These are phyloP conservation scores for Leiothrix lutea DNA, from an alignment of 2,113 vertebrate genomes.

Conservation along the genomic window DNA sequence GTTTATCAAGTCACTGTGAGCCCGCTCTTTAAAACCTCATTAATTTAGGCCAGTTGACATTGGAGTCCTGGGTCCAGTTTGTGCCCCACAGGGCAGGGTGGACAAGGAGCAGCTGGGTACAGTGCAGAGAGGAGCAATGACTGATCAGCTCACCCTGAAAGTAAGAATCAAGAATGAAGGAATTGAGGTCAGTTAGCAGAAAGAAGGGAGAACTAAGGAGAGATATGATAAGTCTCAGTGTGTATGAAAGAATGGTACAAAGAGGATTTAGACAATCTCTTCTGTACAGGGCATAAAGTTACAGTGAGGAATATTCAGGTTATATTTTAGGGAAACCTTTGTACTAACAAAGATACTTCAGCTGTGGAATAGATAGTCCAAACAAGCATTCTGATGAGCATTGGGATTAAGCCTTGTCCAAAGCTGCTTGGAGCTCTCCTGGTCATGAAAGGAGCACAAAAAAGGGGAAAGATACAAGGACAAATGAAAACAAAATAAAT, in stretches of 20 bases:
- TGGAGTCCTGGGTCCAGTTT: not conserved
- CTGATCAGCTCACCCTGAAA: not conserved
- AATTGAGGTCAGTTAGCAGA: not conserved
- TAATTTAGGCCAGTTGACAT: not conserved
- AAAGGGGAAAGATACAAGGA: not conserved
- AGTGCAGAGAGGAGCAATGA: not conserved
- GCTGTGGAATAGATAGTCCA: not conserved
- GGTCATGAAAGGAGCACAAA: not conserved
- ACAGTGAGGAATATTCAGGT: not conserved
- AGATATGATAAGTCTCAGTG: not conserved
- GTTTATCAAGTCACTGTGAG: not conserved
- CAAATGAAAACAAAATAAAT: not conserved
- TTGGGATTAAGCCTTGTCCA: not conserved
- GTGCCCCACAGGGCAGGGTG: not conserved
- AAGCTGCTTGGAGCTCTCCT: not conserved
- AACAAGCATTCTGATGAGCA: not conserved
- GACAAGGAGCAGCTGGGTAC: not conserved
- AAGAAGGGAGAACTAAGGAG: not conserved
- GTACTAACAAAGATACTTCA: not conserved
- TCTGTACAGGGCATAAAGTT: not conserved
- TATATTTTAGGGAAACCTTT: not conserved
- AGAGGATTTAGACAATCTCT: constrained; percentile 20
- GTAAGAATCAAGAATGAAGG: not conserved
- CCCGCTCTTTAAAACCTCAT: not conserved
- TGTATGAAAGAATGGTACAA: not conserved